Base-by-base conservation (phyloP, 2,888 invertebrate species). In the Acanthacorydalis orientalis region DNA sequence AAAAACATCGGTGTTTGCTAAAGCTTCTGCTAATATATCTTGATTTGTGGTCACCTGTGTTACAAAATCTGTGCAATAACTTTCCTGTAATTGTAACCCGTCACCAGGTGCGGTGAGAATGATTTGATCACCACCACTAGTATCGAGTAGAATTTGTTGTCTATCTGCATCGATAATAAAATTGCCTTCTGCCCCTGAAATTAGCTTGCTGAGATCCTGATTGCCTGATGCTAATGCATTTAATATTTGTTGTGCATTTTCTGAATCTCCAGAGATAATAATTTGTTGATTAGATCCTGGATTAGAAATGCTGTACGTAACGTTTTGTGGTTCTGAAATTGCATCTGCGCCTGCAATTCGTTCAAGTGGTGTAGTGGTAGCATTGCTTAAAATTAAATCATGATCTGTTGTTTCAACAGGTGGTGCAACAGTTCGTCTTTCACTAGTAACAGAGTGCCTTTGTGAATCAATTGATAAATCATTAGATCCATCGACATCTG, bases 1-100 rank as follows among this genome's bases (percentile, higher is more conserved):
- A 57, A 83, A 82, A 41, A 78, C 77, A 59, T 83, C 83, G 15
- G 81, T 80, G 56, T 80, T 80, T 1, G 83, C 83, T 41, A 85
- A 65, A 12, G 84, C 83, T 10, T 80, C 83, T 12, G 84, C 82
- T 41, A 85, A 64, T 53, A 85, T 80, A 59, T 85, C 84, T 53
- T 80, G 75, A 54, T 77, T 78, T 50, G 64, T 64, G 14, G 51
- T 57, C 11, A 61, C 53, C 50, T 50, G 57, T 48, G 34, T 43
- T 7, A 39, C 47, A 35, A 47, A 47, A 23, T 47, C 47, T 10
- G 42, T 12, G 15, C 35, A 31, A 16, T 42, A 47, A 6, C 23
- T 35, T 37, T 47, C 47, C 1, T 31, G 42, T 32, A 47, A 12
- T 42, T 33, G 32, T 12, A 47, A 43, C 23, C 35, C 32, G 16